Percentiles rank a stretch among this genome's conserved stretches.
phyloP scores from a whole-genome alignment of 2,888 invertebrate genomes.

The Plagodis dolabraria region DNA sequence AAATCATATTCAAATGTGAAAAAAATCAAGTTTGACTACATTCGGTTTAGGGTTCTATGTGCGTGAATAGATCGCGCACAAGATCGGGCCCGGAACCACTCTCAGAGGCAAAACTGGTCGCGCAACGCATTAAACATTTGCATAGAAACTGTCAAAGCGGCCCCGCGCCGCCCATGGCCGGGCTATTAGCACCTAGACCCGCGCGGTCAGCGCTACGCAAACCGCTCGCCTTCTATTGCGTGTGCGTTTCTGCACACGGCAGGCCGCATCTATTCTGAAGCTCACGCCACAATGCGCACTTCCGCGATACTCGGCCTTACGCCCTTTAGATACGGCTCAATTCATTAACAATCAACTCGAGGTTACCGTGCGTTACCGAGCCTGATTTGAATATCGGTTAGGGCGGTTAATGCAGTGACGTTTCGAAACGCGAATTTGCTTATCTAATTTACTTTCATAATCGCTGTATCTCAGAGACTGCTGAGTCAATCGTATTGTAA shows the following conservation, averaged over 20 bases:
- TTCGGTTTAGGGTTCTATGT: conserved; percentile 61
- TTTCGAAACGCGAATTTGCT: conserved; percentile 41
- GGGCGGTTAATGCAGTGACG: conserved; percentile 45
- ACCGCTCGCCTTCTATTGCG: conserved; percentile 48
- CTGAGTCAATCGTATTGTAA: conserved; percentile 37
- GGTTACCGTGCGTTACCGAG: conserved; percentile 32
- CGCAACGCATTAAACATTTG: conserved; percentile 79
- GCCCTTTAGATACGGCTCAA: conserved; percentile 33
- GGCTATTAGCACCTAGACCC: conserved; percentile 72
- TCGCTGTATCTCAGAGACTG: conserved; percentile 37
- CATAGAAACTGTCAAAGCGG: conserved; percentile 83
- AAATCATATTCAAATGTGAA: conserved; percentile 35
- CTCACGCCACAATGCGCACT: conserved; percentile 27
- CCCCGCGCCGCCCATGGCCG: conserved; percentile 62
- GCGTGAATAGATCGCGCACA: conserved; percentile 68
- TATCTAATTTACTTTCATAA: conserved; percentile 49
- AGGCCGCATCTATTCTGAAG: conserved; percentile 35
- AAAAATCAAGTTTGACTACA: conserved; percentile 65
- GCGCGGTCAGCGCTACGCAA: conserved; percentile 43
- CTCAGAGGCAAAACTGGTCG: conserved; percentile 77
- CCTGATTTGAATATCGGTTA: conserved; percentile 49
- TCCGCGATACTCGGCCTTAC: conserved; percentile 47
- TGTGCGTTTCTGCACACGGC: conserved; percentile 56
- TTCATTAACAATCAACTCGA: conserved; percentile 22
- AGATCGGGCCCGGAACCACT: conserved; percentile 78